Conservation (phyloP, 2,113 vertebrate genomes). For the Condylura cristata region DNA sequence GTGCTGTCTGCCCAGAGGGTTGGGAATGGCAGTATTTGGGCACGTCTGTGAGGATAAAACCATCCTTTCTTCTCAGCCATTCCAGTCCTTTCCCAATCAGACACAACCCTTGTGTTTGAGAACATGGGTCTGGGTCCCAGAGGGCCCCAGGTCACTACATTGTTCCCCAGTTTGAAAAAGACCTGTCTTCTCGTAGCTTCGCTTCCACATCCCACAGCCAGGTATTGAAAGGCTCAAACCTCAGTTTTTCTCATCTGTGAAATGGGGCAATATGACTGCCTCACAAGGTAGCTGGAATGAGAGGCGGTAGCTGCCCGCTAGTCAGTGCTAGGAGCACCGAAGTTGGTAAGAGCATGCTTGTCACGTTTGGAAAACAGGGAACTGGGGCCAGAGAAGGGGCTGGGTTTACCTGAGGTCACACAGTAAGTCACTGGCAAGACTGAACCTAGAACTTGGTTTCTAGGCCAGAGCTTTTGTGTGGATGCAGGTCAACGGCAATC, state of each 20-base stretch:
- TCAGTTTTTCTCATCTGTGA: slow-evolving; percentile 18
- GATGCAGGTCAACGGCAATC: not conserved
- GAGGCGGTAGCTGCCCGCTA: not conserved
- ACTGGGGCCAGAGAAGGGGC: slow-evolving; percentile 28
- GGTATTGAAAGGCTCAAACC: not conserved
- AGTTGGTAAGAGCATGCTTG: no score
- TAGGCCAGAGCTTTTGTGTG: not conserved
- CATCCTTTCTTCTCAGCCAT: not conserved
- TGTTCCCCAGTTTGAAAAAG: not conserved
- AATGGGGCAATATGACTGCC: not conserved
- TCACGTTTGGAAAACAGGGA: not conserved
- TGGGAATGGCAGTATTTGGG: not conserved
- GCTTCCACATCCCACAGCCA: not conserved
- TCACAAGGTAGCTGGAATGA: not conserved
- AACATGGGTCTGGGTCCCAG: not conserved
- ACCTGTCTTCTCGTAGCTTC: not conserved
- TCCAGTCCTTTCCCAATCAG: not conserved
- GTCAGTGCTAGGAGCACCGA: no score
- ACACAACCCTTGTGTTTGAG: not conserved
- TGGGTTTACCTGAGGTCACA: not conserved
- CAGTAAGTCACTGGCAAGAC: not conserved
- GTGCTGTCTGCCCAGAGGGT: not conserved
- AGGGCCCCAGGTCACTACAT: not conserved
- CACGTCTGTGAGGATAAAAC: not conserved
- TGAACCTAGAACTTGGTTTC: not conserved